phyloP scores from a whole-genome alignment of 2,888 invertebrate species.

The Sarcophaga variegata region DNA sequence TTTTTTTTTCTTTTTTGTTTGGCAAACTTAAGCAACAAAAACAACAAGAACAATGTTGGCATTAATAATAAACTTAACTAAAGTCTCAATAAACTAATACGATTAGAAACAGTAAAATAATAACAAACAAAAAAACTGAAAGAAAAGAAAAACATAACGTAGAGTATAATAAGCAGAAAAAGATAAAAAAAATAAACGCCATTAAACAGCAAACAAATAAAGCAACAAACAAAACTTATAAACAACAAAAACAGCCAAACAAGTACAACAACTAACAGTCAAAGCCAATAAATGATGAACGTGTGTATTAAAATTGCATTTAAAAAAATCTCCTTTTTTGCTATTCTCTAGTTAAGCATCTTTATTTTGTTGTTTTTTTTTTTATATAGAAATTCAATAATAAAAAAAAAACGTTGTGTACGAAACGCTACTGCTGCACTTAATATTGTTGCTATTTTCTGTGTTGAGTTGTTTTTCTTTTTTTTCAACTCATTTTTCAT shows the following conservation, averaged over 20 bases:
- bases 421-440: slow-evolving; percentile 74
- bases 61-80: slow-evolving; percentile 27
- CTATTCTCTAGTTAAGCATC: slow-evolving; percentile 31
- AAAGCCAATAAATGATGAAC: slow-evolving; percentile 38
- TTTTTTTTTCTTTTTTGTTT: not conserved
- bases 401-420: not conserved
- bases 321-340: not conserved
- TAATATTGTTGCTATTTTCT: slow-evolving; percentile 66
- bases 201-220: too few species aligned
- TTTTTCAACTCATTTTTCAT: slow-evolving; percentile 47
- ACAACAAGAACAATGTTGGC: slow-evolving; percentile 9
- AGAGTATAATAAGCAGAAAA: too few species aligned
- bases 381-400: slow-evolving; percentile 30
- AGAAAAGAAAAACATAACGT: too few species aligned
- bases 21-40: slow-evolving; percentile 6
- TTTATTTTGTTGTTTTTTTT: slow-evolving; percentile 28
- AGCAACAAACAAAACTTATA: not conserved
- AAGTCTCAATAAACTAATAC: slow-evolving; percentile 53
- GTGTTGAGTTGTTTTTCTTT: slow-evolving; percentile 18
- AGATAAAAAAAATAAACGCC: too few species aligned
- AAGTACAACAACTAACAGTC: not conserved
- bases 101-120: slow-evolving; percentile 25
- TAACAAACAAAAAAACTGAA: not conserved
- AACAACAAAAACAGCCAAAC: not conserved
- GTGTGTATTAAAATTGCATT: slow-evolving; percentile 19